Conservation (phyloP, 1,140 invertebrate species). For the Spodoptera frugiperda region DNA sequence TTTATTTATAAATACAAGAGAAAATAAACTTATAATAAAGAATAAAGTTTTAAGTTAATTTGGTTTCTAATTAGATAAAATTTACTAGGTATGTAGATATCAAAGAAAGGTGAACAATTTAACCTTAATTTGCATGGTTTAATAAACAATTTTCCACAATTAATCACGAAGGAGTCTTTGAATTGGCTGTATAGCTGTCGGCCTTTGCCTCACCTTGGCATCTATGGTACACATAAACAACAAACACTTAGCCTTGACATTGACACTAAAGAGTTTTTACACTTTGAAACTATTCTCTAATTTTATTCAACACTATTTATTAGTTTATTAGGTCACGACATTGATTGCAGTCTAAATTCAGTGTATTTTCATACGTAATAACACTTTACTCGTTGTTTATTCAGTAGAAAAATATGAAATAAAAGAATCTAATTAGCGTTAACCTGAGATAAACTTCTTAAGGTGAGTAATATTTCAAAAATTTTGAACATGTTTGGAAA, state of each 20-base stretch:
- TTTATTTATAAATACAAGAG: no score
- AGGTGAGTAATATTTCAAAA: not conserved
- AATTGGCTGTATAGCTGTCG: conserved; percentile 5
- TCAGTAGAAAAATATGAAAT: no score
- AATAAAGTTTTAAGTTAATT: no score
- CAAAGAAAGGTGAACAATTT: no score
- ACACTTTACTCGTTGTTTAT: not conserved
- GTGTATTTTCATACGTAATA: conserved; percentile 13
- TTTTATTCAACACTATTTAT: not conserved
- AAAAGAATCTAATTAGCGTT: no score
- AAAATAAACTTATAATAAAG: no score
- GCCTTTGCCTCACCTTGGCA: conserved; percentile 41
- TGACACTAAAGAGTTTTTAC: conserved; percentile 20
- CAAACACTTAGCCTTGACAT: conserved; percentile 40
- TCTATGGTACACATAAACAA: conserved; percentile 46
- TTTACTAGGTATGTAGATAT: no score
- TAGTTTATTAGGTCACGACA: not conserved
- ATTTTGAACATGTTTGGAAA: not conserved
- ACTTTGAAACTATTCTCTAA: not conserved
- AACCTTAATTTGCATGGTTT: not conserved
- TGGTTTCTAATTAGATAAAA: no score
- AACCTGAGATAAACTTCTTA: no score
- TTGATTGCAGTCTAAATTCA: conserved; percentile 3
- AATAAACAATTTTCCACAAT: not conserved
- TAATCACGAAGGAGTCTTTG: conserved; percentile 1